Base-by-base conservation (phyloP, 1,140 invertebrate genomes). In the Bombus sibiricus region DNA sequence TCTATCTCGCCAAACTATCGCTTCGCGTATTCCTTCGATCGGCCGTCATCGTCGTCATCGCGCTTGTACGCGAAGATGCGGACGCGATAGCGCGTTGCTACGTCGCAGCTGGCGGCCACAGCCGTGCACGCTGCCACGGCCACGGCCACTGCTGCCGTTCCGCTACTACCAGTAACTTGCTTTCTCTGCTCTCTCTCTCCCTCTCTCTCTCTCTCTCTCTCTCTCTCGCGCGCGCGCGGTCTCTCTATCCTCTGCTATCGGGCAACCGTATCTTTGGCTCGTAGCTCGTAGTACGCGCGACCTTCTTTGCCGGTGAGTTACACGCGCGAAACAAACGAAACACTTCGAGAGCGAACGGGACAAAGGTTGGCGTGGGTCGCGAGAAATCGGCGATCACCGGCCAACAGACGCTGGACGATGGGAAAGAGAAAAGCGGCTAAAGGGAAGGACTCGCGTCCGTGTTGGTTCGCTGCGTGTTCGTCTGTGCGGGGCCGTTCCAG, bases 81-180 rank as follows among this genome's bases (percentile, higher is more conserved):
- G 2, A 15, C 71, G 76, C 76, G 86, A 76, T 85, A 85, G 68
- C 86, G 68, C 68, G 34, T 9, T 69, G 68, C 8, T 12, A 22
- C 41, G 82, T 71, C 73, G 75, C 88, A 78, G 83, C 86, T 47
- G 75, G 13, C 85, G 86, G 86, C 76, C 88, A 37, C 39, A n/a
- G 37, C 39, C 39, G 25, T 71, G 12, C 69, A 4, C 39, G 85
- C 89, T 88, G 90, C 89, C 83, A 90, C 87, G 91, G 91, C 92
- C 92, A 91, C 90, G 92, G 92, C 86, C 91, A 92, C 93, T 91
- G 93, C 91, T 85, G 88, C 15, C 22, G 57, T 90, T 89, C 28
- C 85, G 81, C 87, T 90, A 88, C 13, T 28, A 89, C 87, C 88
- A 90, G 12, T 0, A 34, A 34, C 15, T 8, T 10, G 22, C 25